Evolutionary conservation across 2,888 invertebrate genomes (phyloP), one percentile per base, ranked within the genome.

Genomic region (Leucoma salicis): DNA sequence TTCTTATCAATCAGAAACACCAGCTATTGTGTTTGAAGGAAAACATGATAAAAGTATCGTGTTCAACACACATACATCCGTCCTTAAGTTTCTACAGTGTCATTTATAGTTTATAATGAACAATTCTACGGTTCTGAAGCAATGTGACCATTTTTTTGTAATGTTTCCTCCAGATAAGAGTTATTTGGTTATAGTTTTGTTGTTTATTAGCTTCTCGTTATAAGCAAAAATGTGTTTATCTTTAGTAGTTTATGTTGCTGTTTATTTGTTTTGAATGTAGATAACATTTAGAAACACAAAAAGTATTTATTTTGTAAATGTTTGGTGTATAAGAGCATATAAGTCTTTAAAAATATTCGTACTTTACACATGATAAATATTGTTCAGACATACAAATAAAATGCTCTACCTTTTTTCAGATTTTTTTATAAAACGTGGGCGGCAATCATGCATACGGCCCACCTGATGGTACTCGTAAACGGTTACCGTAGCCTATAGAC

Each of bases 1-100:
- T 78, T 78, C 83, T 86, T 86, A 84, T 85, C 84, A 72, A 56
- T 49, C 74, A 78, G 74, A 74, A 76, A 75, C 81, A 70, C 74
- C 66, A 75, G 73, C 70, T 72, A 74, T 76, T 77, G 67, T 75
- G 64, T 74, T 77, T 70, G 73, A 87, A 86, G 82, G 79, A 83
- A 83, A 84, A 85, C 70, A 78, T 58, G 56, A 56, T 42, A 59
- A 21, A 21, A 46, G 79, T 83, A 85, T 83, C 83, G 66, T 66
- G 56, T 58, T 53, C 55, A 53, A 63, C 69, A 74, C 71, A 68
- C 69, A 68, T 58, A 71, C 75, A 78, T 84, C 85, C 86, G 83
- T 74, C 72, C 78, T 78, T 70, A 77, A 75, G 71, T 77, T 70
- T 67, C 25, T 61, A 21, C 2, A 21, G 21, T 21, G 62, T 67